Percentiles rank a stretch among this genome's conserved stretches.
These are phyloP conservation scores for Charadrius vociferus DNA, from an alignment of 2,113 vertebrate genomes.

Conservation along the genomic window DNA sequence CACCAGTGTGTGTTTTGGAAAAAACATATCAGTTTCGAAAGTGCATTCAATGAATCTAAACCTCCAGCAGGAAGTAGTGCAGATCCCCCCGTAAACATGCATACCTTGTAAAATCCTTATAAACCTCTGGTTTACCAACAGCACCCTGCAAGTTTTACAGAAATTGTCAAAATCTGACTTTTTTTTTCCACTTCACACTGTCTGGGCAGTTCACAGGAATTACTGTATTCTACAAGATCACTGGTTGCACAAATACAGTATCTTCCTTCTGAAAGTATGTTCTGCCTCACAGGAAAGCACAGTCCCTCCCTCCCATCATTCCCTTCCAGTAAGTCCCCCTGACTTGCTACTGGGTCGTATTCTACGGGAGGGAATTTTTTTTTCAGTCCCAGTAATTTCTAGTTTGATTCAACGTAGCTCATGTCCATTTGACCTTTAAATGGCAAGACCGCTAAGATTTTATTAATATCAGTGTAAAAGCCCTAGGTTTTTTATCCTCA, in stretches of 20 bases:
- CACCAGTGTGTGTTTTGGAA: neutral
- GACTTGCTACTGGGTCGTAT: neutral
- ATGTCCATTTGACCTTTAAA: constrained; percentile 31
- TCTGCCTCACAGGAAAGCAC: neutral
- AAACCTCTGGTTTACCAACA: neutral
- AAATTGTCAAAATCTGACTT: neutral
- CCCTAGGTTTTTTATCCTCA: neutral
- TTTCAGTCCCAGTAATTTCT: neutral
- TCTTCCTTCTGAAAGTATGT: neutral
- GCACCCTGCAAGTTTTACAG: neutral
- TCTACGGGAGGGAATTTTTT: neutral
- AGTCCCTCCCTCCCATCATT: neutral
- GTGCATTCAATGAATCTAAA: neutral
- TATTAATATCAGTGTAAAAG: neutral
- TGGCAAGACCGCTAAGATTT: neutral
- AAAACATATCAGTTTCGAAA: neutral
- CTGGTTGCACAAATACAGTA: neutral
- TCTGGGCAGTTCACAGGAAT: neutral
- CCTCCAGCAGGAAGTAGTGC: neutral
- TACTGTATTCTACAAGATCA: neutral
- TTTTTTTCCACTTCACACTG: neutral
- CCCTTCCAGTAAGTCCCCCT: neutral
- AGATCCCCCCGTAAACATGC: neutral
- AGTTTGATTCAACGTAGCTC: neutral
- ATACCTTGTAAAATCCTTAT: neutral